Evolutionary conservation across 2,797 vertebrate species (phyloP), one percentile per base, ranked within the genome.

Genomic region (Scyliorhinus canicula): DNA sequence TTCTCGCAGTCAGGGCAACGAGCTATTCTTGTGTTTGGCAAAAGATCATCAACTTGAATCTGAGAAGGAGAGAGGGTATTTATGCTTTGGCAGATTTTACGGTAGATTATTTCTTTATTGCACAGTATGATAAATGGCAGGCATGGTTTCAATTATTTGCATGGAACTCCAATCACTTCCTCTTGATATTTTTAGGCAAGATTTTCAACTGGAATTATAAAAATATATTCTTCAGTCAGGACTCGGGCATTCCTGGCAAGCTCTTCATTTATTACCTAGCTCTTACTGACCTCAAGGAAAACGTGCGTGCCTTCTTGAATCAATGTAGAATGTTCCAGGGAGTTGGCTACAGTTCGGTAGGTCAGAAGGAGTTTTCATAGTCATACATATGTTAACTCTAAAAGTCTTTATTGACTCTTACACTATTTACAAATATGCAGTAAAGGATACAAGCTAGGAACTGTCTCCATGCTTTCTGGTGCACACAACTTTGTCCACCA

Each of bases 1-100:
- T 95, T 96, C 60, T 96, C 95, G 95, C 96, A 97, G 28, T 90
- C 28, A n/a, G 95, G 95, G 95, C 96, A 96, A 60, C 44, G 95
- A 71, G 96, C 63, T 85, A 95, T 95, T 95, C 77, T 96, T 63
- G 95, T 95, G 35, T 95, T 95, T 57, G 93, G 95, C 50, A 55
- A 55, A 95, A 63, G 65, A 86, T 96, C 95, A 95, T 65, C 95
- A 95, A 96, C 94, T 11, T 0, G 95, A 55, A 95, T 65, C 96
- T 97, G 95, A 86, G 63, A 60, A 91, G 95, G 69, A 95, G 21
- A 28, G 5, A 67, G 26, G 79, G n/a, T 0, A 71, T 44, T 79
- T 69, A 77, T 9, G 12, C 26, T 67, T 63, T 69, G 16, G 63
- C 57, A 65, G 4, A 71, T 16, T 0, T 67, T 47, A 11, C 35